Base-by-base conservation (phyloP, 2,797 vertebrate genomes). In the Sebastes cheni region DNA sequence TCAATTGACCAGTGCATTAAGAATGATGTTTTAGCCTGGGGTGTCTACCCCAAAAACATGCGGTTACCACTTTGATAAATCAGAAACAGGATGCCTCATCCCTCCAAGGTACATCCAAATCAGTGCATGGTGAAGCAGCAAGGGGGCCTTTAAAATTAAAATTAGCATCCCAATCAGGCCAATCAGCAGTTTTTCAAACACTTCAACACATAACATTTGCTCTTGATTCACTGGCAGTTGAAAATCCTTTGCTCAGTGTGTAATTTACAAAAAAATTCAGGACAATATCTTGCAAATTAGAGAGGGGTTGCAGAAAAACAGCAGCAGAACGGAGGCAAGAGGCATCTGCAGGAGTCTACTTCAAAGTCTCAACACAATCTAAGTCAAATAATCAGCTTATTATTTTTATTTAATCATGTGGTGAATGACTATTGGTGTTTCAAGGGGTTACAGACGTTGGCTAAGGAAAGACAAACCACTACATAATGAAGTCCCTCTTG, bases 131-230 rank as follows among this genome's bases (percentile, higher is more conserved):
- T 2, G 50, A 0, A 62, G 79, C 84, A 64, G 84, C 70, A 25
- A 42, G 77, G 29, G 29, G 79, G 75, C 30, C 73, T 71, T 62
- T 52, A 71, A 4, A 80, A 74, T 73, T 60, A 42, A 67, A 75
- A 80, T 84, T 67, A 66, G 71, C 79, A 78, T 67, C 56, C 25
- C 79, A 80, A 84, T 78, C 74, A 79, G 23, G 69, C 62, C 70
- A 76, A 64, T 78, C 74, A 84, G 73, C 76, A 52, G 10, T 67
- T 72, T 54, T 67, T 70, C 13, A 76, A 73, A 67, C 75, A 8
- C 11, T 60, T 22, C 64, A 46, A 50, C 65, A 13, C 34, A 10
- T 8, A 36, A 23, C 7, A 4, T 25, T 18, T 34, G 56, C 23
- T 66, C 23, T 27, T 55, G 52, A 80, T 66, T 72, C 29, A 16